phyloP scores from a whole-genome alignment of 2,888 invertebrate species.

The Diploptera punctata region DNA sequence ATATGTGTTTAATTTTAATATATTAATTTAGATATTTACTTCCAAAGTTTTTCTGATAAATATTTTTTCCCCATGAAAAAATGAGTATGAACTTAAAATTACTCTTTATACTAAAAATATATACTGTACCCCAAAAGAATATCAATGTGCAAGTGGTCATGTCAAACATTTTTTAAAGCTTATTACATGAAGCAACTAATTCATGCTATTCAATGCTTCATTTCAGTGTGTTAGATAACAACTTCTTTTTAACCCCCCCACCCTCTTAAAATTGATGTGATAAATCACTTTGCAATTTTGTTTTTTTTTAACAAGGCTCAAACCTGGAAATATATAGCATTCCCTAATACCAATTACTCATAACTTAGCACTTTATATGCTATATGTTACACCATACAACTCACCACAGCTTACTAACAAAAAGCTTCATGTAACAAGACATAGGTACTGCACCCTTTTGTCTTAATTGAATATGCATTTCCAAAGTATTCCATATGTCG shows the following conservation, averaged over 20 bases:
- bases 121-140: too few species aligned
- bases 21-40: too few species aligned
- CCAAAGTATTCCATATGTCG: constrained; percentile 1
- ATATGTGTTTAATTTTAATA: too few species aligned
- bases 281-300: neutral
- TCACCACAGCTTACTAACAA: neutral
- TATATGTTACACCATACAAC: neutral
- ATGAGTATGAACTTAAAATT: too few species aligned
- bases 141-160: constrained; percentile 12
- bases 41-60: too few species aligned
- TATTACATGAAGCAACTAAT: constrained; percentile 1
- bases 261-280: neutral
- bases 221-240: constrained; percentile 9
- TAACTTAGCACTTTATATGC: neutral
- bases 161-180: constrained; percentile 14
- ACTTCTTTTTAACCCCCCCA: too few species aligned
- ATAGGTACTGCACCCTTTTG: constrained; percentile 30
- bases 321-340: neutral
- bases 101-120: too few species aligned
- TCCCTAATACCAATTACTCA: neutral
- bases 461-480: constrained; percentile 41
- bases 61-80: too few species aligned
- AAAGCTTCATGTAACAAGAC: constrained; percentile 33
- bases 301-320: too few species aligned
- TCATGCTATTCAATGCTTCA: constrained; percentile 6